Evolutionary conservation across 2,797 vertebrate species (phyloP).

Genomic region (Martes flavigula): DNA sequence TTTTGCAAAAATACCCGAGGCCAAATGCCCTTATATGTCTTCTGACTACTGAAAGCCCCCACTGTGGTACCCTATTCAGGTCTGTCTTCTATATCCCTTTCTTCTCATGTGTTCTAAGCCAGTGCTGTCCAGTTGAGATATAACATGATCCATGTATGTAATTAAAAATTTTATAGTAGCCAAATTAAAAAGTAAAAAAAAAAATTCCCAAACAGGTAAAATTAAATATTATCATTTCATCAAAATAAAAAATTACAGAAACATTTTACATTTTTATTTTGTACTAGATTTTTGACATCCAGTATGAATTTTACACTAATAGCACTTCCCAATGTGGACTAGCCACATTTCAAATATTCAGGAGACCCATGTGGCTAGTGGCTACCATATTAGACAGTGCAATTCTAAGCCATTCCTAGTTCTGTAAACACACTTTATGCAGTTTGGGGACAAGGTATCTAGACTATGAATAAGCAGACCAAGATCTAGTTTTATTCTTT

Average conservation of each 20-base stretch:
- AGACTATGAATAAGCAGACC: neutral
- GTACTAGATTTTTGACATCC: neutral
- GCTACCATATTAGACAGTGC: neutral
- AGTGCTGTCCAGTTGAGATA: neutral
- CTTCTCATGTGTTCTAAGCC: neutral
- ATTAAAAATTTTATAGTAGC: neutral
- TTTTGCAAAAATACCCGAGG: neutral
- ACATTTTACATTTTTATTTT: neutral
- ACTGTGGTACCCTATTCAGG: neutral
- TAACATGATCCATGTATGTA: neutral
- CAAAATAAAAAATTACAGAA: constrained; percentile 8
- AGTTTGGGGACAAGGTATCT: neutral
- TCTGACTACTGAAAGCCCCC: neutral
- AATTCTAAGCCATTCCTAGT: neutral
- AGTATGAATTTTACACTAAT: neutral
- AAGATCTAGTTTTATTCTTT: too few relatives aligned
- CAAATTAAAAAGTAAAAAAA: neutral
- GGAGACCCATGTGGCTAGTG: neutral
- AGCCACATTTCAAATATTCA: neutral
- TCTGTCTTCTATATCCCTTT: neutral
- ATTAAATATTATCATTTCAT: neutral
- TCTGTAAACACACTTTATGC: neutral
- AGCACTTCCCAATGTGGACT: neutral
- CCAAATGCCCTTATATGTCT: neutral
- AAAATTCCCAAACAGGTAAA: neutral